phyloP scores from a whole-genome alignment of 2,888 invertebrate genomes.

The Apamea crenata region DNA sequence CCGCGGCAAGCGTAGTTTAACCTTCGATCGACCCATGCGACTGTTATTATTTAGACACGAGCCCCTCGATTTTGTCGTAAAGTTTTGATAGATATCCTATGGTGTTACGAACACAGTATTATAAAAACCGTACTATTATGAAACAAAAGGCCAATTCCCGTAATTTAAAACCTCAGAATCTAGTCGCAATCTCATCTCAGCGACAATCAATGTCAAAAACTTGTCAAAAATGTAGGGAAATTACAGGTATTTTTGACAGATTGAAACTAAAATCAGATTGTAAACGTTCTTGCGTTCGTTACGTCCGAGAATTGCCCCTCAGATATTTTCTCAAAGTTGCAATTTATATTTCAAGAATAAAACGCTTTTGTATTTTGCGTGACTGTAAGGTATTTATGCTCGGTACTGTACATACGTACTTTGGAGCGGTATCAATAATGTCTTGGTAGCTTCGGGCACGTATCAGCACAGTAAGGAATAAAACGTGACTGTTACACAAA shows the following conservation, averaged over 20 bases:
- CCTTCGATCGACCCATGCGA: background rate
- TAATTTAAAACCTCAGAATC: no score
- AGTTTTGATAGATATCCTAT: background rate
- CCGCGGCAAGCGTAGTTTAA: background rate
- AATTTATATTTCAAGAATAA: background rate
- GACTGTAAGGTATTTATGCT: background rate
- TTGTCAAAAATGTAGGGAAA: no score
- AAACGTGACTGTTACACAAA: constrained; percentile 55
- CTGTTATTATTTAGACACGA: background rate
- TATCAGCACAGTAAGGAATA: constrained; percentile 49
- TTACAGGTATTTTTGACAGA: no score
- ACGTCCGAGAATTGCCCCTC: no score
- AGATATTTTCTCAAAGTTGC: background rate
- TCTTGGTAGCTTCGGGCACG: constrained; percentile 39
- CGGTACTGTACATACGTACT: constrained; percentile 12
- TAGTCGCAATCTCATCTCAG: no score
- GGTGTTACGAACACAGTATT: background rate
- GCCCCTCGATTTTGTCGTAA: background rate
- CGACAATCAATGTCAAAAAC: no score
- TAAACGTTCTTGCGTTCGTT: no score
- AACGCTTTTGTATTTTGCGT: background rate
- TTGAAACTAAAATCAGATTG: no score
- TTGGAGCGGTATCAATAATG: constrained; percentile 49
- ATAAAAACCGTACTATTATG: background rate
- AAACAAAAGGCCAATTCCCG: no score